Percentiles rank a stretch among this genome's conserved stretches.
These are phyloP conservation scores for Eupelmus urozonus DNA, from an alignment of 2,888 invertebrate genomes.

Conservation along the genomic window DNA sequence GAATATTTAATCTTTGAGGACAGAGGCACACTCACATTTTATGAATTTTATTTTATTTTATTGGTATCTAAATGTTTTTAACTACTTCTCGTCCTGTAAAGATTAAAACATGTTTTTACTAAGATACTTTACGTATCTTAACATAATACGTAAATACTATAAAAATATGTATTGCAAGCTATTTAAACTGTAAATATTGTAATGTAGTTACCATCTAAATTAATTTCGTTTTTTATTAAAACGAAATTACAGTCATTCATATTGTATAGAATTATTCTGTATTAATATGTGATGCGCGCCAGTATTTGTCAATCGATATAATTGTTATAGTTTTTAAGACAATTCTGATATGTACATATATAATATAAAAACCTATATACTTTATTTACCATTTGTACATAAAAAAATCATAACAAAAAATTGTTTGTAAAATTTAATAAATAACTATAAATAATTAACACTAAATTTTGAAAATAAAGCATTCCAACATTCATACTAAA, in stretches of 20 bases:
- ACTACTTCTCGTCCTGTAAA: too few relatives aligned
- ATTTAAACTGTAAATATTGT: too few relatives aligned
- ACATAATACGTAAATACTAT: too few relatives aligned
- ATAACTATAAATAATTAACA: constrained; percentile 46
- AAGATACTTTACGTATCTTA: too few relatives aligned
- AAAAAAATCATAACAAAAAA: constrained; percentile 39
- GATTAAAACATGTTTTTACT: too few relatives aligned
- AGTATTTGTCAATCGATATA: constrained; percentile 8
- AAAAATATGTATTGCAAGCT: too few relatives aligned
- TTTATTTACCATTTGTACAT: constrained; percentile 43
- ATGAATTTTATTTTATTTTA: too few relatives aligned
- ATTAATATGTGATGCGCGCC: not conserved
- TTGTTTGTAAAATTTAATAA: constrained; percentile 25
- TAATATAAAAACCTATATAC: constrained; percentile 56
- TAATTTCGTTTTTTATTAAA: not conserved
- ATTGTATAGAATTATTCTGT: constrained; percentile 15
- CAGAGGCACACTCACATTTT: too few relatives aligned
- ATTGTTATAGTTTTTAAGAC: not conserved
- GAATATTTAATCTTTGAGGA: too few relatives aligned
- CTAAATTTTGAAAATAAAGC: constrained; percentile 6
- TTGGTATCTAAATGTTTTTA: too few relatives aligned
- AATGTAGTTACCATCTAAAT: too few relatives aligned
- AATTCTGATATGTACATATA: constrained; percentile 12
- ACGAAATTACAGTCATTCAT: not conserved
- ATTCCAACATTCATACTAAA: not conserved